Base-by-base conservation (phyloP, 2,888 invertebrate species). In the Sussaba pulchella region DNA sequence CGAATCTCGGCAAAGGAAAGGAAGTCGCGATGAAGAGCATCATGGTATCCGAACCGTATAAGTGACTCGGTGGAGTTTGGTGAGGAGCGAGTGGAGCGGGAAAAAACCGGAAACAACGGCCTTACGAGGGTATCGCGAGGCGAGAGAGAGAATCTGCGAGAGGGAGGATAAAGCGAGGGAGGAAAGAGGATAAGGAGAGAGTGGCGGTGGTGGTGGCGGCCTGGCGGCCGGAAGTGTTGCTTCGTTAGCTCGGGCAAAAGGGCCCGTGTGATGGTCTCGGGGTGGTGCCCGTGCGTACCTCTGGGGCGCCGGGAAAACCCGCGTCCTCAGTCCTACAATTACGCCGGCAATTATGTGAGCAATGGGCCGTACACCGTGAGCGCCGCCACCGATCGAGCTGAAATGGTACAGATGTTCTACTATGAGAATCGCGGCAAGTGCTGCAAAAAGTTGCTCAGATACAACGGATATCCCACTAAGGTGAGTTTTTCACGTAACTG, bases 391-490 rank as follows among this genome's bases (percentile, higher is more conserved):
- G 91, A 90, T 81, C 91, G 91, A 83, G 87, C 91, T 77, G 91
- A 91, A 78, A 94, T 94, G 94, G 94, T 94, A 80, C 95, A 95
- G 92, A 94, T 95, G 93, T 95, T 95, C 91, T 95, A 95, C 91
- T 95, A 95, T 88, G 97, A 97, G 92, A 96, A 96, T 87, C 94
- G 96, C 83, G 97, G 97, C 83, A 96, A 96, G 91, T 96, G 96
- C 92, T 96, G 96, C 93, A 95, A 96, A 89, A 97, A 96, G 92
- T 93, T 97, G 85, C 94, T 97, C 75, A 94, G 95, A 90, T 96
- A 96, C 93, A 96, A 96, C 93, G 96, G 97, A 86, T 95, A 95
- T 90, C 96, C 96, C 66, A 96, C 96, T 92, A 96, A 96, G 95
- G 96, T 96, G 90, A 93, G 88, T 63, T 21, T 26, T 59, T 50